phyloP scores from a whole-genome alignment of 2,888 invertebrate genomes.

The Flexamia atlantica region DNA sequence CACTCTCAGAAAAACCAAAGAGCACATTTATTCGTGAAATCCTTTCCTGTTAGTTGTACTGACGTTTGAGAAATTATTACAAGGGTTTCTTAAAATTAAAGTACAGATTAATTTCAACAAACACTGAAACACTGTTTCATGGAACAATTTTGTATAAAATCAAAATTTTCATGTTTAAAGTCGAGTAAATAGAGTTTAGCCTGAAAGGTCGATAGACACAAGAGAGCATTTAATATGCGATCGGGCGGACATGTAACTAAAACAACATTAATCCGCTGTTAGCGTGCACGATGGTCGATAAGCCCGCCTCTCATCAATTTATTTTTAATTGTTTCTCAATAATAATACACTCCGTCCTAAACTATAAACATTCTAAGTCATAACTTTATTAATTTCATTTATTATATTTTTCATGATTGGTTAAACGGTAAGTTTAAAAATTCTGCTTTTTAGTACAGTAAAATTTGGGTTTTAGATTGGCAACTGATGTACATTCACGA shows the following conservation, averaged over 20 bases:
- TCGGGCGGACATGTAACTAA: conserved; percentile 45
- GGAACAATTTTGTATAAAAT: neutral
- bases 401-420: no score
- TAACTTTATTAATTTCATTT: neutral
- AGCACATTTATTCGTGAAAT: no score
- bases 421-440: no score
- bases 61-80: no score
- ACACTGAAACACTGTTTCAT: neutral
- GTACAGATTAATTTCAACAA: no score
- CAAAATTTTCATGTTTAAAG: neutral
- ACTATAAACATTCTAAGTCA: neutral
- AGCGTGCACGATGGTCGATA: neutral
- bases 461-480: no score
- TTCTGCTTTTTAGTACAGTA: no score
- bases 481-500: no score
- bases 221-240: conserved; percentile 42
- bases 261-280: conserved; percentile 34
- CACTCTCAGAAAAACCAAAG: no score
- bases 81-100: no score
- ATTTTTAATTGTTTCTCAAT: conserved; percentile 12
- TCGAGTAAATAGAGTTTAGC: neutral
- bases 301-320: conserved; percentile 10
- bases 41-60: no score
- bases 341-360: neutral
- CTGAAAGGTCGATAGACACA: conserved; percentile 5